phyloP scores from a whole-genome alignment of 2,888 invertebrate species.

The Microctonus brassicae region DNA sequence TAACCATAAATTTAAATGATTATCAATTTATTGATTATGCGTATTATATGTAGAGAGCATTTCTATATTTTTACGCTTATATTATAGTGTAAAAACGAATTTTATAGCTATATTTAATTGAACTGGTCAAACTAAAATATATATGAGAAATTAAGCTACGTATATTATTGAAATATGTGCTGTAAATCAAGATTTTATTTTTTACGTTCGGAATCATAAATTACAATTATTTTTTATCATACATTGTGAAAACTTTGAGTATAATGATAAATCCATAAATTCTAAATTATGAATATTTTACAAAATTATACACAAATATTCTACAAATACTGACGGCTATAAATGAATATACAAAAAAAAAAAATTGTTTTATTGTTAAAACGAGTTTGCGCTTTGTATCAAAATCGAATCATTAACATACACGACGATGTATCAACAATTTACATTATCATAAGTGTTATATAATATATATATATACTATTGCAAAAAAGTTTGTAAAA shows the following conservation, averaged over 20 bases:
- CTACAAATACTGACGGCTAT: no score
- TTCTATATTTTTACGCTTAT: constrained; percentile 19
- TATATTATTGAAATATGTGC: not conserved
- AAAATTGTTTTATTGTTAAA: no score
- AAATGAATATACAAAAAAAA: no score
- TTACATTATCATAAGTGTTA: not conserved
- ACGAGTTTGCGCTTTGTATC: not conserved
- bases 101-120: constrained; percentile 1
- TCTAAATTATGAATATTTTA: no score
- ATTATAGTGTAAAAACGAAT: constrained; percentile 3
- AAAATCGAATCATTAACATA: not conserved
- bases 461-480: not conserved
- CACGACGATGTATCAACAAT: not conserved
- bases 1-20: not conserved
- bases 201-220: not conserved
- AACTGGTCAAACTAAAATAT: not conserved
- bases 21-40: not conserved
- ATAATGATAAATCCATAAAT: not conserved
- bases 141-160: not conserved
- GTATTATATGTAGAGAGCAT: not conserved
- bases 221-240: not conserved
- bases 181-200: not conserved
- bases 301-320: no score
- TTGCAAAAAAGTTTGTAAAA: not conserved
- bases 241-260: not conserved